Base-by-base conservation (phyloP, 53 echinoderm and acorn worm species). In the Holothuria scabra region DNA sequence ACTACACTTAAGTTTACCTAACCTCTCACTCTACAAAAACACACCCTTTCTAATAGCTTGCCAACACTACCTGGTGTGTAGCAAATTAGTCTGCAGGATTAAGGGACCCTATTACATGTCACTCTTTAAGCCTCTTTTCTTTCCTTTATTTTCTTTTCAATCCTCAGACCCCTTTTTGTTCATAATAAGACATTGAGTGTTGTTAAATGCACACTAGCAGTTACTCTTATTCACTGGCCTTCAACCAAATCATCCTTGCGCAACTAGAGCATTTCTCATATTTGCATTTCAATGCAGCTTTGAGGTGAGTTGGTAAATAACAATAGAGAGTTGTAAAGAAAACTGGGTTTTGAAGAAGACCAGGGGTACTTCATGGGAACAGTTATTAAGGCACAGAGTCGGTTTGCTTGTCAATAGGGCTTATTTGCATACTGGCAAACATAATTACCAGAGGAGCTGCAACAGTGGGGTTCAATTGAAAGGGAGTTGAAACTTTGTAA, bases 391-490 rank as follows among this genome's bases (percentile, higher is more conserved):
- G 69, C 41, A 22, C 2, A 33, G 37, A 34, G 69, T 22, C 35
- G 37, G 69, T 69, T 69, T 69, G 69, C 69, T 69, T 41, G 41
- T 41, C 69, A 69, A 69, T 69, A 69, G 69, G 21, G 69, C 69
- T 69, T 69, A 69, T 69, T 69, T 69, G 69, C 69, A 69, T 69
- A 69, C 69, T 69, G 69, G 34, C 69, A 69, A 69, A 69, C 69
- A 69, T 69, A 69, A 69, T 69, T 69, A 69, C 69, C 22, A 37
- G 34, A 34, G 35, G 69, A 41, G 44, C 69, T 37, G 35, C 44
- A n/a, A 69, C 34, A 69, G 20, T 34, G 21, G n/a, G 41, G 22
- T 69, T 12, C 4, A 69, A 32, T 13, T 34, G 35, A 69, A 69
- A 69, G 69, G 20, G 14, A 69, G 69, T 69, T 69, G 69, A 33